Conservation (phyloP, 2,888 invertebrate genomes). For the Diachrysia chrysitis region DNA sequence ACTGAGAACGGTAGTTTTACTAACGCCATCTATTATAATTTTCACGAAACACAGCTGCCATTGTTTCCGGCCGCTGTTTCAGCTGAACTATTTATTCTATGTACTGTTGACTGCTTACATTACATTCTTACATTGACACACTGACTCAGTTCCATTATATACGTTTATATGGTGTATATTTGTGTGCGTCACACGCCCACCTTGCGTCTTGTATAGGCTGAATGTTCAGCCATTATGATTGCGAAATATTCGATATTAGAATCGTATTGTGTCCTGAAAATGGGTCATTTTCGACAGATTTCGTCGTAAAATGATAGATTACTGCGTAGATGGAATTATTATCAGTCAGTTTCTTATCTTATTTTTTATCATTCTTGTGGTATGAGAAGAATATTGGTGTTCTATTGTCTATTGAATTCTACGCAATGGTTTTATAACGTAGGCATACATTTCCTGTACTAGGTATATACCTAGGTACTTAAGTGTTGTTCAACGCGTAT, state of each 20-base stretch:
- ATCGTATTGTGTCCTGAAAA: slow-evolving; percentile 8
- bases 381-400: slow-evolving; percentile 1
- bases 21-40: slow-evolving; percentile 32
- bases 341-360: background rate
- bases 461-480: background rate
- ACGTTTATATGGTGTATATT: slow-evolving; percentile 15
- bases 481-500: background rate
- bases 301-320: background rate
- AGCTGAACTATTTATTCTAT: slow-evolving; percentile 37
- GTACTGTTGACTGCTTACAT: slow-evolving; percentile 14
- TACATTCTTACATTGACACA: slow-evolving; percentile 59
- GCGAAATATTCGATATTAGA: background rate
- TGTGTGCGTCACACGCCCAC: slow-evolving; percentile 18
- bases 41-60: slow-evolving; percentile 14
- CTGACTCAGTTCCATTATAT: slow-evolving; percentile 44
- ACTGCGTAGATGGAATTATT: background rate
- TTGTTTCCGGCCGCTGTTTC: slow-evolving; percentile 29
- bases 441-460: background rate
- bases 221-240: slow-evolving; percentile 11
- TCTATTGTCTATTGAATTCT: background rate
- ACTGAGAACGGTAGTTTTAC: background rate
- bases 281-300: slow-evolving; percentile 12
- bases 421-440: background rate
- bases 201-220: slow-evolving; percentile 12
- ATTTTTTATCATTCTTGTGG: background rate